Evolutionary conservation across 1,140 invertebrate genomes (phyloP), one percentile per base, ranked within the genome.

Genomic region (Myzus persicae): DNA sequence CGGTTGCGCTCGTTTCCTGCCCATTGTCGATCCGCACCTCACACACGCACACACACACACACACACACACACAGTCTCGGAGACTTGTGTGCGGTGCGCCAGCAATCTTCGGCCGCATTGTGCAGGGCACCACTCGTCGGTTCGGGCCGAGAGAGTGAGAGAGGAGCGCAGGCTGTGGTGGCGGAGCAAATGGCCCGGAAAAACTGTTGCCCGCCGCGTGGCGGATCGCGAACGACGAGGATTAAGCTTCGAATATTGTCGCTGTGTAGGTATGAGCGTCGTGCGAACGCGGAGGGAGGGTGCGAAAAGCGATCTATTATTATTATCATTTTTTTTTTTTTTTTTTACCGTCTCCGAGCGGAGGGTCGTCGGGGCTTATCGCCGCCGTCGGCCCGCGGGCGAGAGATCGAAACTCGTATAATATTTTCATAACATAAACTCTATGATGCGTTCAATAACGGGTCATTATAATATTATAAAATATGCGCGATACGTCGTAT

Each of bases 1-100:
- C 88, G 88, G 88, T 89, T n/a, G 3, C 36, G 88, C 88, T 89
- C 88, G 88, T 89, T 89, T 89, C 88, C 88, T 89, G 88, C 46
- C 88, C 48, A 89, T 89, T 89, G 88, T 89, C 87, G 44, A 88
- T 76, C 14, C 18, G 44, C 44, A 48, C n/a, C n/a, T n/a, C n/a
- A n/a, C 42, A n/a, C 44, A 48, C 42, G 1, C 44, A 14, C 44
- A 46, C 42, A 36, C 44, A 2, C n/a, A 51, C 44, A 18, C 18
- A 22, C 20, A 48, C 31, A 46, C 84, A 46, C 18, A 22, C 22
- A 51, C 48, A 22, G 4, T 51, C 48, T 51, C 48, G 26, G 18
- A 44, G 22, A n/a, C 4, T 18, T 36, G 85, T 46, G 14, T 36
- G 85, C 40, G 46, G 76, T 38, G 36, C 5, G 3, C 7, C n/a